Percentiles rank a stretch among this genome's conserved stretches.
phyloP scores from a whole-genome alignment of 2,113 vertebrate species.

The Gulo gulo region DNA sequence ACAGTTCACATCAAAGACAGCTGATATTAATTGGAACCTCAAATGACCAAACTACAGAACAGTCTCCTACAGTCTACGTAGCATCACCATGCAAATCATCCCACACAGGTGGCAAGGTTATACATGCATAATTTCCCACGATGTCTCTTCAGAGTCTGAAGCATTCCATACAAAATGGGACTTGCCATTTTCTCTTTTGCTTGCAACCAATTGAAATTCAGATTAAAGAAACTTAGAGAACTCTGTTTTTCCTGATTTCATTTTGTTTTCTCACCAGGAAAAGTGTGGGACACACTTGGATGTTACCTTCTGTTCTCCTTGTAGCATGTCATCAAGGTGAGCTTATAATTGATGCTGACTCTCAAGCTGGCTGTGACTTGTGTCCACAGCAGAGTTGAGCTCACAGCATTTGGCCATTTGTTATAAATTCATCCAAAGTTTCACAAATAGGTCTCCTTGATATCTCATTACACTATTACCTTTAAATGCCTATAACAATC shows the following conservation, averaged over 20 bases:
- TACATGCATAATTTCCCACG: background rate
- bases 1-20: conserved; percentile 51
- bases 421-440: background rate
- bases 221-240: background rate
- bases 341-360: background rate
- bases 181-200: background rate
- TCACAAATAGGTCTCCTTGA: background rate
- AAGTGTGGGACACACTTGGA: background rate
- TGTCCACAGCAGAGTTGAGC: background rate
- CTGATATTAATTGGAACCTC: background rate
- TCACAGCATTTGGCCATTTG: background rate
- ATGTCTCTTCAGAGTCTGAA: background rate
- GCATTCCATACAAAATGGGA: background rate
- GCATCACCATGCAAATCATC: background rate
- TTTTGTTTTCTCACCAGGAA: conserved; percentile 44
- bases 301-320: conserved; percentile 41
- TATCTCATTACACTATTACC: background rate
- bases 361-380: background rate
- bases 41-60: conserved; percentile 19
- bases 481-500: background rate
- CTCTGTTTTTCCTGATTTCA: background rate
- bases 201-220: conserved; percentile 28
- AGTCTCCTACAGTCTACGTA: background rate
- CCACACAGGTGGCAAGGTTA: background rate
- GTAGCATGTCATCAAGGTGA: background rate